These are phyloP conservation scores for Condylura cristata DNA, from an alignment of 2,113 vertebrate species.

Conservation along the genomic window DNA sequence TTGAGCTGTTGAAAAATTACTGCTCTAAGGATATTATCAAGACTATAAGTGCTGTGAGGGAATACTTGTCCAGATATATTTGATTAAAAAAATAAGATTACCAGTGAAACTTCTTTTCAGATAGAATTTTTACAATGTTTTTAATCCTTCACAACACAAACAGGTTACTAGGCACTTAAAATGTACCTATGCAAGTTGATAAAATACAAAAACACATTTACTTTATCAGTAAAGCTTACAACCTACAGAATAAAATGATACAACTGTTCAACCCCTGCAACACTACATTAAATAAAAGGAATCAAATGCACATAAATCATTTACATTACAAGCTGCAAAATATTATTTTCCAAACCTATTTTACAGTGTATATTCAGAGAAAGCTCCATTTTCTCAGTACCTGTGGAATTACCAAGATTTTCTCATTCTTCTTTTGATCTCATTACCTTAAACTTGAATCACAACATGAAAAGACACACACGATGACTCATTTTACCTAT, in stretches of 20 bases:
- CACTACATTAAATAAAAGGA: conserved; percentile 14
- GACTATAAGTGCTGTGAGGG: neutral
- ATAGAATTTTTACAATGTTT: neutral
- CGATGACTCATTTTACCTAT: conserved; percentile 84
- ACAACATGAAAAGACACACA: conserved; percentile 14
- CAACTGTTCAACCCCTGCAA: neutral
- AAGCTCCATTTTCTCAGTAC: conserved; percentile 68
- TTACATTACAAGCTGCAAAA: conserved; percentile 82
- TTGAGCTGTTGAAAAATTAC: neutral
- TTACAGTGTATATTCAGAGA: conserved; percentile 16
- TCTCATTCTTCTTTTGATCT: conserved; percentile 81
- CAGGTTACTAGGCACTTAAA: conserved; percentile 48
- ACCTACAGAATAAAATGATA: conserved; percentile 50
- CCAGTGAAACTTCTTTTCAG: conserved; percentile 20
- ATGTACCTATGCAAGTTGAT: neutral
- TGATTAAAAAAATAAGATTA: neutral
- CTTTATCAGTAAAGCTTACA: conserved; percentile 8
- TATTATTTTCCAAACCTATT: conserved; percentile 74
- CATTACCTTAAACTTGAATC: conserved; percentile 82
- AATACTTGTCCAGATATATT: conserved; percentile 26
- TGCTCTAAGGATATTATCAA: neutral
- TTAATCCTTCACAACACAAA: conserved; percentile 46
- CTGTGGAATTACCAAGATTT: conserved; percentile 79
- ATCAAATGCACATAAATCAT: conserved; percentile 65
- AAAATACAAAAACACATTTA: neutral